A percentile compares a stretch with the other conserved stretches of the same genome.
These are phyloP conservation scores for Ethmia dodecea DNA, from an alignment of 2,888 invertebrate genomes.

Conservation along the genomic window DNA sequence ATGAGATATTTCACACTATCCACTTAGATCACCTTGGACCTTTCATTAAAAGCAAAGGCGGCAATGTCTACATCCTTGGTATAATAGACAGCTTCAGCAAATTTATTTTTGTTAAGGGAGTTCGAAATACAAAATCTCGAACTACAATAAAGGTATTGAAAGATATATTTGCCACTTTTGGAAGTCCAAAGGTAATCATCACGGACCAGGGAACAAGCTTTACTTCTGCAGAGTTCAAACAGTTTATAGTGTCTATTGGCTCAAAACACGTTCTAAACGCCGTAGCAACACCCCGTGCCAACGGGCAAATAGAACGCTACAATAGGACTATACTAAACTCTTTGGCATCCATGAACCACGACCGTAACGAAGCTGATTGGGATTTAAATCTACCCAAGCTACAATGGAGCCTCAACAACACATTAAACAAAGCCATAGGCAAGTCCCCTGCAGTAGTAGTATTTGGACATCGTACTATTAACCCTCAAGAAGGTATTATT, in stretches of 20 bases:
- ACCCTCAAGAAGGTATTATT: neutral
- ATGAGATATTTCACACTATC: slow-evolving; percentile 3
- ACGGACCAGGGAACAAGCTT: slow-evolving; percentile 13
- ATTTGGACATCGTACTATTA: neutral
- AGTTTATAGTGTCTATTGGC: slow-evolving; percentile 8
- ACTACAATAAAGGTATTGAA: neutral
- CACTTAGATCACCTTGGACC: slow-evolving; percentile 15
- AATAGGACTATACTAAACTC: slow-evolving; percentile 6
- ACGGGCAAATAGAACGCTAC: slow-evolving; percentile 5
- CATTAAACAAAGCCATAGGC: neutral
- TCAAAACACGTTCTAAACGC: slow-evolving; percentile 12
- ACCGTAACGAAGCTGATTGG: slow-evolving; percentile 9
- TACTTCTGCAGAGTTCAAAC: slow-evolving; percentile 12
- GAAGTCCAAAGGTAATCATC: slow-evolving; percentile 4
- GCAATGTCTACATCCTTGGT: neutral
- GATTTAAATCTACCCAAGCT: slow-evolving; percentile 5
- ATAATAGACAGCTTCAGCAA: slow-evolving; percentile 14
- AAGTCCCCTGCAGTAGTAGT: slow-evolving; percentile 1
- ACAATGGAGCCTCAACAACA: slow-evolving; percentile 19
- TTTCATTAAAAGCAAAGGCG: slow-evolving; percentile 5
- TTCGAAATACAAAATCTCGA: neutral
- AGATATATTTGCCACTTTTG: slow-evolving; percentile 5
- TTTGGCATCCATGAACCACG: slow-evolving; percentile 3
- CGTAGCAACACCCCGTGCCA: neutral
- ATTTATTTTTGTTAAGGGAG: slow-evolving; percentile 3